phyloP scores from a whole-genome alignment of 2,113 vertebrate genomes.

The Atractosteus spatula region DNA sequence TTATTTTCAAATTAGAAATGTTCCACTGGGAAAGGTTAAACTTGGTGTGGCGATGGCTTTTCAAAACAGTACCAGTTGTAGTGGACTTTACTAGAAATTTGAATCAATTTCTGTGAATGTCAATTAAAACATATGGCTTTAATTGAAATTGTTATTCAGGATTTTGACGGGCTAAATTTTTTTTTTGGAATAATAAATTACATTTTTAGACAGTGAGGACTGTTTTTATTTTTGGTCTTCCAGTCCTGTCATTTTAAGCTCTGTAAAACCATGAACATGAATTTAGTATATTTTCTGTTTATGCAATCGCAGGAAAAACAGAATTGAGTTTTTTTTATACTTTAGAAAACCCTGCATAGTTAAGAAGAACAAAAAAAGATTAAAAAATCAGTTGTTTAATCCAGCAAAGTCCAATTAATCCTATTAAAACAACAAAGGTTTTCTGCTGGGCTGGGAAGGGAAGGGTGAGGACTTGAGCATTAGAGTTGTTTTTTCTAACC shows the following conservation, averaged over 20 bases:
- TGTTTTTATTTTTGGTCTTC: constrained; percentile 39
- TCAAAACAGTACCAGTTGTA: background rate
- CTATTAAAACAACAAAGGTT: constrained; percentile 47
- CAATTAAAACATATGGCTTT: constrained; percentile 73
- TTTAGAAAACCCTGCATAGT: background rate
- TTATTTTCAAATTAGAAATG: too few species aligned
- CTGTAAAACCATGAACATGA: background rate
- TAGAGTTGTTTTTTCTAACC: background rate
- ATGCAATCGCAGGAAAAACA: background rate
- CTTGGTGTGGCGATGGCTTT: too few species aligned
- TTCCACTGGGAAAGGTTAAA: too few species aligned
- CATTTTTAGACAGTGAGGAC: constrained; percentile 53
- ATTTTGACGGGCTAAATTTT: constrained; percentile 39
- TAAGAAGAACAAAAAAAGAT: constrained; percentile 20
- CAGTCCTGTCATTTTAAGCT: constrained; percentile 34
- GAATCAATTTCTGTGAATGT: constrained; percentile 46
- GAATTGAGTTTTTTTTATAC: background rate
- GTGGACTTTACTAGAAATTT: constrained; percentile 24
- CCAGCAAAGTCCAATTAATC: constrained; percentile 27
- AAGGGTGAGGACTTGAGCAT: constrained; percentile 14
- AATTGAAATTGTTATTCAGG: constrained; percentile 69
- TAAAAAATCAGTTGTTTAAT: constrained; percentile 26
- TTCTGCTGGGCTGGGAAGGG: constrained; percentile 50
- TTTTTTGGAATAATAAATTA: constrained; percentile 48
- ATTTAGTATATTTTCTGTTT: background rate